Evolutionary conservation across 2,113 vertebrate species (phyloP).

Genomic region (Platysternon megacephalum): DNA sequence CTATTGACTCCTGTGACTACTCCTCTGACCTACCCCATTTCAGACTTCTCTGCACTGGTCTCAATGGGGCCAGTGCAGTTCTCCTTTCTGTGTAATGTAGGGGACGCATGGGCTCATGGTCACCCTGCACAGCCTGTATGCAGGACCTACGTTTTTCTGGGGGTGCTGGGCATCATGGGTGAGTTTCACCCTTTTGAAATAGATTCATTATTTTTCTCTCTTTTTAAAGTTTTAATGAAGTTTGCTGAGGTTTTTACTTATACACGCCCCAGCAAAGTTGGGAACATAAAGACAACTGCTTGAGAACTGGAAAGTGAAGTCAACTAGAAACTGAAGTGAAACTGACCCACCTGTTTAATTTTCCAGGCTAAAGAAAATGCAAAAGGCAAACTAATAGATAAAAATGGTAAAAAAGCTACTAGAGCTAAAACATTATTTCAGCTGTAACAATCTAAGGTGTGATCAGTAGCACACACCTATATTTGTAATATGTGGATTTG

Average conservation of each 20-base stretch:
- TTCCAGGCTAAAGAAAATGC: slow-evolving; percentile 1
- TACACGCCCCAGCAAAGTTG: neutral
- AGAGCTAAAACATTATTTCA: neutral
- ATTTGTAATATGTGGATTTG: neutral
- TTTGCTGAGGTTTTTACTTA: neutral
- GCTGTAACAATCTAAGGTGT: neutral
- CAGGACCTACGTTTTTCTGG: neutral
- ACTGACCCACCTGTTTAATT: slow-evolving; percentile 41
- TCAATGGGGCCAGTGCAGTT: neutral
- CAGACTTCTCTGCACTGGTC: neutral
- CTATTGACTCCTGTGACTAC: neutral
- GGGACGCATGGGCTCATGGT: neutral
- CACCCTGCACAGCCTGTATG: neutral
- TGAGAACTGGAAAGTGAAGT: slow-evolving; percentile 47
- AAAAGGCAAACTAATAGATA: neutral
- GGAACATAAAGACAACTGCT: neutral
- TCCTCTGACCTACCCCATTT: neutral
- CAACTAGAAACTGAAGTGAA: neutral
- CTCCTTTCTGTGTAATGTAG: neutral
- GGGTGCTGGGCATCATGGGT: neutral
- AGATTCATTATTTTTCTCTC: neutral
- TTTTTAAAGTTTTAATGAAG: neutral
- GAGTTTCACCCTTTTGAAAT: neutral
- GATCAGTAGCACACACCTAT: neutral
- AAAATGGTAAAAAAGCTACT: neutral